A percentile compares a stretch with the other conserved stretches of the same genome.
phyloP scores from a whole-genome alignment of 92 coral and sea anemone species.

The Paramuricea clavata region DNA sequence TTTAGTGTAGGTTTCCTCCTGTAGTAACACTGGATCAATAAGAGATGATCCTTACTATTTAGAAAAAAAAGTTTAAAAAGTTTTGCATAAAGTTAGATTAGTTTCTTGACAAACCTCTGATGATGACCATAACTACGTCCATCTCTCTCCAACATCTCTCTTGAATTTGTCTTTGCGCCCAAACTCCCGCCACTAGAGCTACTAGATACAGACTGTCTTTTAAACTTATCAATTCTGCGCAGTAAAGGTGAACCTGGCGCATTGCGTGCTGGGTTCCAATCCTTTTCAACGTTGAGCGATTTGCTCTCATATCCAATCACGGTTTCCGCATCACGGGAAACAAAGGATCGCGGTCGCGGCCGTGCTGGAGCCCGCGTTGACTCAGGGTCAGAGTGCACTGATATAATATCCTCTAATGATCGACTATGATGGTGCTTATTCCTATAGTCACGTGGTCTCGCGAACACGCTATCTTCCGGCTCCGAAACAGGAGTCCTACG shows the following conservation, averaged over 20 bases:
- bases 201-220: conserved; percentile 50
- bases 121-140: neutral
- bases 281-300: conserved; percentile 19
- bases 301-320: conserved; percentile 6
- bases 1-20: no score
- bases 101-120: conserved; percentile 16
- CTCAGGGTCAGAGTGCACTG: conserved; percentile 43
- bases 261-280: conserved; percentile 7
- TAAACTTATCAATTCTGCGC: conserved; percentile 47
- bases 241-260: conserved; percentile 33
- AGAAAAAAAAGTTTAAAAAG: no score
- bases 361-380: conserved; percentile 26
- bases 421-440: conserved; percentile 8
- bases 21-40: no score
- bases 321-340: conserved; percentile 1
- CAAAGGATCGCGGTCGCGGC: conserved; percentile 34
- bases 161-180: conserved; percentile 23
- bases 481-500: conserved; percentile 23
- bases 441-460: neutral
- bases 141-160: conserved; percentile 33
- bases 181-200: conserved; percentile 29
- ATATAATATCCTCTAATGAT: conserved; percentile 36
- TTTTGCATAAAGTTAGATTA: no score
- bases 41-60: no score
- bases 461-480: neutral